Percentiles rank a stretch among this genome's conserved stretches.
Conservation (phyloP, 2,797 vertebrate genomes). For the Squalus acanthias region DNA sequence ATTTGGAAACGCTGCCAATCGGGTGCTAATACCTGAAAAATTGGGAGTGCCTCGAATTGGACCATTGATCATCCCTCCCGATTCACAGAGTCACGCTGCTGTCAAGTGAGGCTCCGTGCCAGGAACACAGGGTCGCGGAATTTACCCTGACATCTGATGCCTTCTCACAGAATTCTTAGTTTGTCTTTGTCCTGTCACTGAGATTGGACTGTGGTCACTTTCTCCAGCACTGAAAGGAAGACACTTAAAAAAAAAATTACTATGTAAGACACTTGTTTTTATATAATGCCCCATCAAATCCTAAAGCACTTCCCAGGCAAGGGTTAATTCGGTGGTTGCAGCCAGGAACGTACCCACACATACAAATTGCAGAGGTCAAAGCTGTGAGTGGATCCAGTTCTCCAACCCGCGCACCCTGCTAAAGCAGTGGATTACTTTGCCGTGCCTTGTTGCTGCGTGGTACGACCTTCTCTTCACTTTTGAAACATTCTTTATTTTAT, state of each 20-base stretch:
- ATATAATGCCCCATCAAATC: background rate
- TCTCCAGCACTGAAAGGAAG: too few relatives aligned
- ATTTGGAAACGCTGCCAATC: background rate
- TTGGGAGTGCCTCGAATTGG: background rate
- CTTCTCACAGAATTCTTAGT: background rate
- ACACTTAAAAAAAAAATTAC: too few relatives aligned
- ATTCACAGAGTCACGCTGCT: background rate
- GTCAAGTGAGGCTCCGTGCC: background rate
- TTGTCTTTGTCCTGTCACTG: too few relatives aligned
- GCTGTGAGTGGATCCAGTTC: background rate
- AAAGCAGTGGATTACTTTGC: background rate
- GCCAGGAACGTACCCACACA: background rate
- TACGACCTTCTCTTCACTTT: background rate
- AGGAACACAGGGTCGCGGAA: background rate
- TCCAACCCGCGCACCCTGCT: background rate
- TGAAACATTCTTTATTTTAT: background rate
- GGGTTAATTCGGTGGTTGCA: background rate
- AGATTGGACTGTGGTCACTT: too few relatives aligned
- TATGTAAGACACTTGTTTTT: background rate
- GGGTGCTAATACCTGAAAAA: background rate
- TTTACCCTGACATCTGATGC: background rate
- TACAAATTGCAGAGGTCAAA: background rate
- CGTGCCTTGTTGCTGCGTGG: background rate
- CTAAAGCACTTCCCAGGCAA: background rate
- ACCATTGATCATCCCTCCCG: background rate